Base-by-base conservation (phyloP, 2,797 vertebrate species). In the Gadopsis bispinosus region DNA sequence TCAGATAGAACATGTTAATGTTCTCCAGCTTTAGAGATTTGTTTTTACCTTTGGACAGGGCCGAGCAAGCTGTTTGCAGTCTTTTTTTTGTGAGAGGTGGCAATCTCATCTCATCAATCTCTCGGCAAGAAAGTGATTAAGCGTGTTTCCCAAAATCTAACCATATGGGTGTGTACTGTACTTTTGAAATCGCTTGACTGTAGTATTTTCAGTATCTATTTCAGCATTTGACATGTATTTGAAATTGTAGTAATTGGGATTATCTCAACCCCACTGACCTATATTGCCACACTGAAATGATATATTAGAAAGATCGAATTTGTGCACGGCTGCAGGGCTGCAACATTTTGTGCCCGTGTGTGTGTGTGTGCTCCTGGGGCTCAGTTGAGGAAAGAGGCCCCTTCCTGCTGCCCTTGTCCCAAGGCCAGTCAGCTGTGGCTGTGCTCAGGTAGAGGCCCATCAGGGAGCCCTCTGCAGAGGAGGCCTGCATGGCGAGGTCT, bases 351-450 rank as follows among this genome's bases (percentile, higher is more conserved):
- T 85, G 81, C 16, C 31, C 26, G 26, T 26, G 26, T 26, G 26
- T 26, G 26, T 26, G 26, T 50, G 48, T 48, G 81, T 22, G 10
- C 87, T 83, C 87, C 39, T 50, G 84, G 89, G 85, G 80, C 75
- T 74, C 50, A 1, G 83, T 50, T 1, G 71, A 67, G 70, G 80
- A 85, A 72, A 77, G 83, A 73, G 85, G 87, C 85, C 84, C 68
- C 88, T 91, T 91, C 87, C 90, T 91, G 86, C 84, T 66, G 79
- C 72, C 82, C 76, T 83, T 75, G 80, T 85, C 83, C 88, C 90
- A 90, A 91, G 90, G 90, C 86, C 89, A 87, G 85, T 89, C 90
- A 82, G 86, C 85, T 91, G 82, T 77, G 79, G 79, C 79, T 80
- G 69, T 22, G 70, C 82, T 85, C 79, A 89, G 83, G 81, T 78